These are phyloP conservation scores for Anthopleura sola DNA, from an alignment of 64 coral and sea anemone genomes.

Conservation along the genomic window DNA sequence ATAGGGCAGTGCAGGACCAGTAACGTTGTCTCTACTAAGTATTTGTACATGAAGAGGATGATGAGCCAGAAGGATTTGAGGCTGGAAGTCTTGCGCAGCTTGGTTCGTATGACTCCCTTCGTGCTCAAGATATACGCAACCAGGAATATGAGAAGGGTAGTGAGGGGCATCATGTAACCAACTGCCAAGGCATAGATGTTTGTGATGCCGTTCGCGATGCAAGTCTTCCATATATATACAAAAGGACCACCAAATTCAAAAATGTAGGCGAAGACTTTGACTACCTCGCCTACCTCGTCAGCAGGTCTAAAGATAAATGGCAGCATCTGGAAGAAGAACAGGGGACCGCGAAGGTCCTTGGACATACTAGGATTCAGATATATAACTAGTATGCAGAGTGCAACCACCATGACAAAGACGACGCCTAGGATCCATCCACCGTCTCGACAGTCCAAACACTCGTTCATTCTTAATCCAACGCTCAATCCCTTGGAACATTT, in stretches of 20 bases:
- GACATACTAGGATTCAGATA: constrained; percentile 77
- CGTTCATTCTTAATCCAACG: constrained; percentile 54
- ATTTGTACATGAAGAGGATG: constrained; percentile 76
- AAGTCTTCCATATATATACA: constrained; percentile 45
- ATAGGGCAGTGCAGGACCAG: constrained; percentile 70
- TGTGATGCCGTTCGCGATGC: constrained; percentile 65
- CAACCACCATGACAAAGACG: constrained; percentile 23
- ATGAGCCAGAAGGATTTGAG: constrained; percentile 88
- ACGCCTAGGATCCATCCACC: constrained; percentile 61
- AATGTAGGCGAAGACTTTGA: constrained; percentile 29
- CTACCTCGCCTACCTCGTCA: constrained; percentile 40
- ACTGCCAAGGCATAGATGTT: constrained; percentile 55
- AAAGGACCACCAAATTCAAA: constrained; percentile 80
- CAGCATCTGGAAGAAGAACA: constrained; percentile 89
- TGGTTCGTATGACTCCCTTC: constrained; percentile 62
- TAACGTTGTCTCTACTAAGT: constrained; percentile 66
- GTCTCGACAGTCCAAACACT: constrained; percentile 51
- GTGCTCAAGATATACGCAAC: constrained; percentile 70
- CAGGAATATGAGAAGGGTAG: constrained; percentile 48
- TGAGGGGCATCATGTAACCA: constrained; percentile 67
- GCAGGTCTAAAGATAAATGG: constrained; percentile 69
- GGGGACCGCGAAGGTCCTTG: constrained; percentile 78
- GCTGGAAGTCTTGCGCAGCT: constrained; percentile 60
- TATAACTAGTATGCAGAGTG: constrained; percentile 57
- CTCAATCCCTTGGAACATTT: constrained; percentile 52